Percentiles rank a stretch among this genome's conserved stretches.
phyloP scores from a whole-genome alignment of 2,113 vertebrate species.

The Puma concolor region DNA sequence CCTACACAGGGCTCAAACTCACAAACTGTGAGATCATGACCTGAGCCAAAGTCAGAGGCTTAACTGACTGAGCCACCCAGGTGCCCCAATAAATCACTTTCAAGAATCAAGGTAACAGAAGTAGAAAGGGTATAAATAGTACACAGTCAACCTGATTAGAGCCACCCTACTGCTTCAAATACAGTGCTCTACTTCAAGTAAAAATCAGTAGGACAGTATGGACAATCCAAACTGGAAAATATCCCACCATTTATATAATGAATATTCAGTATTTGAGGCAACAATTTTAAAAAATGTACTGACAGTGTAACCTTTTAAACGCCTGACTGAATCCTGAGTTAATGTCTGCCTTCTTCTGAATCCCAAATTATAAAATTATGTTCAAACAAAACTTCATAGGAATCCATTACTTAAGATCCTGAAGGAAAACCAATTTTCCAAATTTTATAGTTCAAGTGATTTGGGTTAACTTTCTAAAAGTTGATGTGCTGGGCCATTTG shows the following conservation, averaged over 20 bases:
- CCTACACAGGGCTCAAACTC: no score
- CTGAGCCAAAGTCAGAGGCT: no score
- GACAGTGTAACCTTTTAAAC: not conserved
- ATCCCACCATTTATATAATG: not conserved
- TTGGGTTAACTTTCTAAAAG: not conserved
- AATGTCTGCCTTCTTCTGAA: not conserved
- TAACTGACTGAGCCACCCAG: no score
- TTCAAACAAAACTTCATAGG: slow-evolving; percentile 26
- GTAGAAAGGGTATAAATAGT: not conserved
- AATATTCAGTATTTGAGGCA: slow-evolving; percentile 18
- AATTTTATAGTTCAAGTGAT: not conserved
- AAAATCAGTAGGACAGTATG: not conserved
- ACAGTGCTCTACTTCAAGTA: not conserved
- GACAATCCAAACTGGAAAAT: not conserved
- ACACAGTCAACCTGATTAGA: not conserved
- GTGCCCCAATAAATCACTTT: not conserved
- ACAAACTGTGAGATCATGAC: no score
- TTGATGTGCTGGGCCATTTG: not conserved
- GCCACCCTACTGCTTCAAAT: not conserved
- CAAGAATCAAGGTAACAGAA: not conserved
- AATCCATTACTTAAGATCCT: not conserved
- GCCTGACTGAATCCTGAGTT: not conserved
- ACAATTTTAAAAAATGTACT: not conserved
- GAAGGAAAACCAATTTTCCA: slow-evolving; percentile 26
- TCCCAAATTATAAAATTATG: not conserved